Base-by-base conservation (phyloP, 2,797 vertebrate genomes). In the Cheirogaleus major region DNA sequence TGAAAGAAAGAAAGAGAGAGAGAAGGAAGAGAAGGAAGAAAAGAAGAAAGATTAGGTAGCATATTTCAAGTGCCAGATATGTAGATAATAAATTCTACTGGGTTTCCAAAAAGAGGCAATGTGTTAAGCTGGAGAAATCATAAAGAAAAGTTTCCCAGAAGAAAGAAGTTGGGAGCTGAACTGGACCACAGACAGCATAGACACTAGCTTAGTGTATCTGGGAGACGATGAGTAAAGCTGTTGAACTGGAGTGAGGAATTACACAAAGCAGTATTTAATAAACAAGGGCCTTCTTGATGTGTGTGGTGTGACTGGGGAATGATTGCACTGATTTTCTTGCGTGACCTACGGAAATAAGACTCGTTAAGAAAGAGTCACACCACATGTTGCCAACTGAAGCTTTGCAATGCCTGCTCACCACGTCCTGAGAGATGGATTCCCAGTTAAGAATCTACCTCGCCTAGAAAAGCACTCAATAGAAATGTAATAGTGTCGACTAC, bases 261-360 rank as follows among this genome's bases (percentile, higher is more conserved):
- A 41, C 1, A 70, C 52, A 93, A 59, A 70, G 69, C 79, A 30
- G 30, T 30, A 43, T 93, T 90, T 85, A 45, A n/a, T 22, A 45
- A 84, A 70, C 50, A 88, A 94, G 59, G 81, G 20, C 32, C 57
- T 70, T 73, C 79, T 96, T 89, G 73, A 83, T 63, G 38, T 73
- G 70, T 57, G 15, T 50, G 20, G 50, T 78, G 32, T 86, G 88
- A 80, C 73, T 75, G 23, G 75, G 82, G 91, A 93, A 78, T 80
- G 50, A 96, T 80, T 93, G 63, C 38, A 65, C 15, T 63, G 82
- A 84, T 70, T 96, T 97, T 72, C 70, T 88, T 50, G 35, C 52
- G 69, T 96, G 85, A 93, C 73, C 75, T 92, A 41, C 38, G 85
- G 86, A 96, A 95, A 80, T 96, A 83, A 94, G 91, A 52, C 30